phyloP scores from a whole-genome alignment of 2,888 invertebrate species.

The Dioctria rufipes region DNA sequence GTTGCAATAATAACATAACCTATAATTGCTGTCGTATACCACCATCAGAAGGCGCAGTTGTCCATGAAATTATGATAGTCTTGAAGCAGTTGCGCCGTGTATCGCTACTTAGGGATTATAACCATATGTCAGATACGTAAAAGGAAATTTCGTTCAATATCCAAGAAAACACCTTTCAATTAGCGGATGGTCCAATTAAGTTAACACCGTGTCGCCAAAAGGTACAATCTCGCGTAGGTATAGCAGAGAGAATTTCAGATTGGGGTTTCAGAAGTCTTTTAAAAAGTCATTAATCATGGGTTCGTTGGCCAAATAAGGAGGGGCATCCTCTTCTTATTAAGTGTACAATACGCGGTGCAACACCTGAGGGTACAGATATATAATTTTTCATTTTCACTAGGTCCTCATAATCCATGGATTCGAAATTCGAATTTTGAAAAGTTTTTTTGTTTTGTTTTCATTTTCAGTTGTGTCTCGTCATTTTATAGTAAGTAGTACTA shows the following conservation, averaged over 20 bases:
- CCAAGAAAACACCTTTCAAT: constrained; percentile 33
- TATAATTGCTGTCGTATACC: constrained; percentile 3
- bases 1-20: constrained; percentile 3
- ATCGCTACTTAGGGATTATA: not conserved
- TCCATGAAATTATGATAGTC: constrained; percentile 33
- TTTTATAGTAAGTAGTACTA: no score
- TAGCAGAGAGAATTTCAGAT: not conserved
- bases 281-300: constrained; percentile 40
- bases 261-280: constrained; percentile 24
- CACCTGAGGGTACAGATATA: constrained; percentile 17
- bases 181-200: constrained; percentile 24
- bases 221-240: not conserved
- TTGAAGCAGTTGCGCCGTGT: constrained; percentile 12
- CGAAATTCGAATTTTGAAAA: not conserved
- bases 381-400: constrained; percentile 29
- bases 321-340: constrained; percentile 11
- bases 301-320: constrained; percentile 26
- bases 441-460: not conserved
- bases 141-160: constrained; percentile 22
- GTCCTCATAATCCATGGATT: constrained; percentile 30
- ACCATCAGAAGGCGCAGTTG: constrained; percentile 24
- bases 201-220: constrained; percentile 18
- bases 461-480: no score
- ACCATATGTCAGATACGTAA: not conserved
- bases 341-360: constrained; percentile 24